Evolutionary conservation across 1,140 invertebrate genomes (phyloP).

Genomic region (Cyphomyrmex costatus): DNA sequence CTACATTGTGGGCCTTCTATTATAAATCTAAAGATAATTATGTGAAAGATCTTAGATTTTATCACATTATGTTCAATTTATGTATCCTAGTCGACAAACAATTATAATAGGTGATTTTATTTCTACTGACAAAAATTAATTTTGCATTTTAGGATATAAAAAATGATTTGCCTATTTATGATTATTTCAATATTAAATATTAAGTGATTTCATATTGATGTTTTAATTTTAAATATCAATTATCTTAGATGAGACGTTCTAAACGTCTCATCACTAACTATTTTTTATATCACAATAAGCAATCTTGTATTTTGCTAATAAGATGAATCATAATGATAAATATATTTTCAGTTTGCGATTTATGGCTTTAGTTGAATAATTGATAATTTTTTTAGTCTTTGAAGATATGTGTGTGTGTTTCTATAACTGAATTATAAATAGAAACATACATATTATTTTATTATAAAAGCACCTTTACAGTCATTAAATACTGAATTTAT

Average conservation of each 20-base stretch:
- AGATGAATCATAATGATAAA: background rate
- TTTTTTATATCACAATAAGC: background rate
- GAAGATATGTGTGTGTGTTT: too few species aligned
- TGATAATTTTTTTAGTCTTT: background rate
- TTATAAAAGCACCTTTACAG: background rate
- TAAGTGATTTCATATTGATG: background rate
- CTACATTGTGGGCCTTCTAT: slow-evolving; percentile 88
- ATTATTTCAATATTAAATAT: slow-evolving; percentile 23
- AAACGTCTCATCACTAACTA: background rate
- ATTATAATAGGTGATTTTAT: slow-evolving; percentile 24
- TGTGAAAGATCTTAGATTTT: background rate
- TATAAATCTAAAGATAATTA: slow-evolving; percentile 38
- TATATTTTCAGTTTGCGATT: background rate
- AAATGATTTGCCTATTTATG: slow-evolving; percentile 10
- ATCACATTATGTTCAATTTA: too few species aligned
- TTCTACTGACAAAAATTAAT: background rate
- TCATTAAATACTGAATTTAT: background rate
- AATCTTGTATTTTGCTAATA: background rate
- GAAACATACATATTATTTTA: background rate
- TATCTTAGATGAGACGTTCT: background rate
- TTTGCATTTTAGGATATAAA: background rate
- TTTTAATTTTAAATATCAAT: slow-evolving; percentile 22
- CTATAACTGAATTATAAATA: too few species aligned
- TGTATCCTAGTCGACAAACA: background rate
- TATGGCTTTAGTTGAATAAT: background rate